A percentile compares a stretch with the other conserved stretches of the same genome.
phyloP scores from a whole-genome alignment of 2,797 vertebrate genomes.

The Sus cebifrons region DNA sequence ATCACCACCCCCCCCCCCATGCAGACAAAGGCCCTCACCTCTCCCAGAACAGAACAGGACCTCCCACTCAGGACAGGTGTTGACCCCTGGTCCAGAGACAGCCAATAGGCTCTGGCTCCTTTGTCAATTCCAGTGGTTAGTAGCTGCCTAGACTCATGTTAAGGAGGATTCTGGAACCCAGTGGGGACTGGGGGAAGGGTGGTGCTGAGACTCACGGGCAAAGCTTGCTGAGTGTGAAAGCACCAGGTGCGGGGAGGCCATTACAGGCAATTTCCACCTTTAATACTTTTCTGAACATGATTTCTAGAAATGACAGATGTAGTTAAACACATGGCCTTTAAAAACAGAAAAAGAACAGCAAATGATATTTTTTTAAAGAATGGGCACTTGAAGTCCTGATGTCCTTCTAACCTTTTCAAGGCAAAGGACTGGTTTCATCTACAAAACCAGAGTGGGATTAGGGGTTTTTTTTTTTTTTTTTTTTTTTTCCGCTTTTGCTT shows the following conservation, averaged over 20 bases:
- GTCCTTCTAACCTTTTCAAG: neutral
- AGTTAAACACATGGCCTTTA: neutral
- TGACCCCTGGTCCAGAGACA: neutral
- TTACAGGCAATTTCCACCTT: neutral
- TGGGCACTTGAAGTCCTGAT: neutral
- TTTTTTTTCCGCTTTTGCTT: too few species aligned
- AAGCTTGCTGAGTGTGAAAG: neutral
- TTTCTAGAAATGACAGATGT: conserved; percentile 12
- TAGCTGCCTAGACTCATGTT: accelerated
- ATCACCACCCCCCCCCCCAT: too few species aligned
- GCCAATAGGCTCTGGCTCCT: neutral
- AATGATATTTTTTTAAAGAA: neutral
- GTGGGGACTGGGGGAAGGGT: neutral
- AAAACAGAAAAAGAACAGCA: neutral
- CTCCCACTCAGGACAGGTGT: neutral
- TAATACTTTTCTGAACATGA: neutral
- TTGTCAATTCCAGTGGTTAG: too few species aligned
- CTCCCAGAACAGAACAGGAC: neutral
- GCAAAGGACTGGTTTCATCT: neutral
- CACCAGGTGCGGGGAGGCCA: neutral
- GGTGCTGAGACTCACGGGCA: accelerated
- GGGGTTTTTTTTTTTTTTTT: too few species aligned
- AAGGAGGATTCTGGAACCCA: neutral
- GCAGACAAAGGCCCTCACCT: too few species aligned
- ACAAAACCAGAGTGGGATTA: neutral